Evolutionary conservation across 1,140 invertebrate species (phyloP), one percentile per base, ranked within the genome.

Genomic region (Phymastichus coffea): DNA sequence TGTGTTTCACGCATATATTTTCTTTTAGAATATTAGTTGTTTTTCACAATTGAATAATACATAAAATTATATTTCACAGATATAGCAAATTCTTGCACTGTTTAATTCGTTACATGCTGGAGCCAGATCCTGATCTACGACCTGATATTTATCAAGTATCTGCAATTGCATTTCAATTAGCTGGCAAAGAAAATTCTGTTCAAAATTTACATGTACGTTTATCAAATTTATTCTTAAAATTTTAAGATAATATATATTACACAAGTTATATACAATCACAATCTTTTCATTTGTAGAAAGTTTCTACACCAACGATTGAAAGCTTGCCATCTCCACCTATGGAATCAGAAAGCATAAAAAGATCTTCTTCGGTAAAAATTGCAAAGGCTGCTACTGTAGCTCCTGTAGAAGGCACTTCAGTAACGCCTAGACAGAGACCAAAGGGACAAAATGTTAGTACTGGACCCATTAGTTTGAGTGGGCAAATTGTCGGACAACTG

Each of bases 71-170:
- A 52, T 66, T 55, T 69, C 72, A 55, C 57, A 79, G 74, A 63
- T 77, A 75, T 43, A 79, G 72, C 48, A 79, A 75, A 69, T 63
- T 67, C 37, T 69, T 82, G 28, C 74, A 77, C 65, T 77, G 72
- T 67, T 68, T 85, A 75, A 73, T 80, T 85, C 89, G 88, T 61
- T 95, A 88, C 70, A 93, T 95, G 87, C 80, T 96, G 54, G 91
- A 93, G 72, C 85, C 88, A 30, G 90, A 95, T 80, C 84, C 87
- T 40, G 89, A 92, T 61, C 83, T 86, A 57, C 80, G 93, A 70
- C 93, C 93, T 12, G 93, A 95, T 78, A 94, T 95, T 70, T 95
- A 86, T 80, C 93, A 95, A 86, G 91, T 94, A 49, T 88, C 90
- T 59, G 84, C 83, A 68, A 80, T 94, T 64, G 88, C 91, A 40